Base-by-base conservation (phyloP, 2,113 vertebrate genomes). In the Nesospiza acunhae region DNA sequence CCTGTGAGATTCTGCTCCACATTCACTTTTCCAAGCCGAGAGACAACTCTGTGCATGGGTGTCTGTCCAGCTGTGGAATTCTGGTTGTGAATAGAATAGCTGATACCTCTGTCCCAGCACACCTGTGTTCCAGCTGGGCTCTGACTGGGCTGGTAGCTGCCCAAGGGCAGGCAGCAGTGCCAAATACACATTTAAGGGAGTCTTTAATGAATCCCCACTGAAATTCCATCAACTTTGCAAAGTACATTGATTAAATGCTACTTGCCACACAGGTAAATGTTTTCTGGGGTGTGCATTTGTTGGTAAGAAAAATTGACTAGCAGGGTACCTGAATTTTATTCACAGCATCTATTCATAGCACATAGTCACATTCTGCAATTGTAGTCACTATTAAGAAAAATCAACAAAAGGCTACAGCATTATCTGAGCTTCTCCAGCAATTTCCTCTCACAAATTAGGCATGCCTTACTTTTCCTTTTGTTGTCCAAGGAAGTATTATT, bases 391-490 rank as follows among this genome's bases (percentile, higher is more conserved):
- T 74, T 67, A 30, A n/a, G 83, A 70, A 84, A 90, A 84, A 90
- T 86, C 93, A 90, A 66, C 68, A 93, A 89, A 95, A 92, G 55
- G 20, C 85, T 74, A 21, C 42, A 47, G 55, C 27, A 77, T 84
- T 94, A 47, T 83, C 42, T 55, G 77, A 85, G 67, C 21, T 91
- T 95, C 93, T 95, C 41, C n/a, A 73, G 89, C 75, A 93, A 91
- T 96, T 85, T 91, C 55, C 87, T 69, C 37, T 91, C 81, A 87
- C 79, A 30, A 12, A 13, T 87, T 82, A 91, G n/a, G 31, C 31
- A 16, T 84, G 28, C 47, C 41, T 93, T 83, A 35, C 42, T 58
- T 67, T 86, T 80, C n/a, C n/a, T 55, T 95, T 86, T 94, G 76
- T 88, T 90, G 67, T 85, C 82, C n/a, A 37, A 89, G 64, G 44